Evolutionary conservation across 37 sponge, comb jelly and placozoan genomes (phyloP).

Genomic region (Beroe forskalii): DNA sequence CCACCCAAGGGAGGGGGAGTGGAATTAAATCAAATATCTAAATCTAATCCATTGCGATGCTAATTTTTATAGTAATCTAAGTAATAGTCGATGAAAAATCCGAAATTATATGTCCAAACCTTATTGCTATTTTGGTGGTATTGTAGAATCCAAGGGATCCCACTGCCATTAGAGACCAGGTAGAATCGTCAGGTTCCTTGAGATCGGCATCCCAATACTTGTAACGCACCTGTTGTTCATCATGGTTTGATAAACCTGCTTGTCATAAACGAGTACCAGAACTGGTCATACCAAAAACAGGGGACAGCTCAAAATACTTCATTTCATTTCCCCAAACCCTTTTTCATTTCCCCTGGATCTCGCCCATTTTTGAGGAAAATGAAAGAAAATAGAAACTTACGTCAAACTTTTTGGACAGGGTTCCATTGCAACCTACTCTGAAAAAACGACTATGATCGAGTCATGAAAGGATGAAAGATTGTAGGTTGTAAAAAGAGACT

Average conservation of each 20-base stretch:
- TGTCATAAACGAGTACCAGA: no score
- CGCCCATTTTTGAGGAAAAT: no score
- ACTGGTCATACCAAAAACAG: no score
- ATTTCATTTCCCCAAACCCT: no score
- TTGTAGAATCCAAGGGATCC: conserved; percentile 34
- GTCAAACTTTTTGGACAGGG: neutral
- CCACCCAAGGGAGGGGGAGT: neutral
- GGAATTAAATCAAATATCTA: neutral
- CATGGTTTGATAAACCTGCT: no score
- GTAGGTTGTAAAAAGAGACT: neutral
- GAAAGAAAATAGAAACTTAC: no score
- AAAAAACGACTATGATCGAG: neutral
- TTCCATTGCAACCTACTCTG: neutral
- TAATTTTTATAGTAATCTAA: no score
- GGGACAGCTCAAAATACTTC: no score
- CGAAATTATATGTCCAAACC: neutral
- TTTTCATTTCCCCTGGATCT: no score
- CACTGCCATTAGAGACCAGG: neutral
- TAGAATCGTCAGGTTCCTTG: neutral
- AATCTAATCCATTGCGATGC: no score
- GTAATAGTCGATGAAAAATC: neutral
- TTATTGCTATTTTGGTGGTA: neutral
- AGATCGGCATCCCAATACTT: conserved; percentile 16
- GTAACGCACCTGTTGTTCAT: neutral
- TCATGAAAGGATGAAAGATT: neutral